phyloP scores from a whole-genome alignment of 2,797 vertebrate genomes.

The Silurus lanzhouensis region DNA sequence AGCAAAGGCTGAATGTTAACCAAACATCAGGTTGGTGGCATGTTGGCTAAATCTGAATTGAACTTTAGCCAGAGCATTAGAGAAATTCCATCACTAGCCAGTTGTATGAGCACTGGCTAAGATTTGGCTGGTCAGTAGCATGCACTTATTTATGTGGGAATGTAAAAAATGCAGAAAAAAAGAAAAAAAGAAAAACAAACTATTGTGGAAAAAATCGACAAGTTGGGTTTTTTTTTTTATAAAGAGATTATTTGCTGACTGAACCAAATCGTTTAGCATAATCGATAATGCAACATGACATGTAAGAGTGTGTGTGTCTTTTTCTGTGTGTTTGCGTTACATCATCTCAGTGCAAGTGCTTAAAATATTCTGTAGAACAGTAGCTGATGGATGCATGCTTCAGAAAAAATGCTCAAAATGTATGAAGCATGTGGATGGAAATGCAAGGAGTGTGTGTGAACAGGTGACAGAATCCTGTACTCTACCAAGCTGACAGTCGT shows the following conservation, averaged over 20 bases:
- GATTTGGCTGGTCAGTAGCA: not conserved
- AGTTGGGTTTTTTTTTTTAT: not conserved
- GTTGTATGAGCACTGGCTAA: not conserved
- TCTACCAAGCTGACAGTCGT: slow-evolving; percentile 66
- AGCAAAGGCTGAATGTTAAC: not conserved
- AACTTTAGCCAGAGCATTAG: not conserved
- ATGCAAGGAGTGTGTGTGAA: slow-evolving; percentile 14
- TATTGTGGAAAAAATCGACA: not conserved
- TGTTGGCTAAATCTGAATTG: not conserved
- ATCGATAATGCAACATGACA: not conserved
- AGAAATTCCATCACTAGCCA: slow-evolving; percentile 13
- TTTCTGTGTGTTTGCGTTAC: not conserved
- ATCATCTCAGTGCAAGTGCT: not conserved
- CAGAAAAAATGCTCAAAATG: slow-evolving; percentile 4
- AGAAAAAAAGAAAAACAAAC: not conserved
- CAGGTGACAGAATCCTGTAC: slow-evolving; percentile 78
- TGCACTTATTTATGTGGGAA: slow-evolving; percentile 4
- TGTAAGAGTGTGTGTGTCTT: not conserved
- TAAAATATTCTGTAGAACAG: not conserved
- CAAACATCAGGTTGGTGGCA: not conserved
- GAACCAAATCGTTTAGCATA: not conserved
- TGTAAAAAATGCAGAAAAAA: not conserved
- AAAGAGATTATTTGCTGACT: not conserved
- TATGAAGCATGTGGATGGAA: slow-evolving; percentile 3
- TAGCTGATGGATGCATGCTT: not conserved